Percentiles rank a stretch among this genome's conserved stretches.
These are phyloP conservation scores for Ctena decussata DNA, from an alignment of 2,888 invertebrate species.

Conservation along the genomic window DNA sequence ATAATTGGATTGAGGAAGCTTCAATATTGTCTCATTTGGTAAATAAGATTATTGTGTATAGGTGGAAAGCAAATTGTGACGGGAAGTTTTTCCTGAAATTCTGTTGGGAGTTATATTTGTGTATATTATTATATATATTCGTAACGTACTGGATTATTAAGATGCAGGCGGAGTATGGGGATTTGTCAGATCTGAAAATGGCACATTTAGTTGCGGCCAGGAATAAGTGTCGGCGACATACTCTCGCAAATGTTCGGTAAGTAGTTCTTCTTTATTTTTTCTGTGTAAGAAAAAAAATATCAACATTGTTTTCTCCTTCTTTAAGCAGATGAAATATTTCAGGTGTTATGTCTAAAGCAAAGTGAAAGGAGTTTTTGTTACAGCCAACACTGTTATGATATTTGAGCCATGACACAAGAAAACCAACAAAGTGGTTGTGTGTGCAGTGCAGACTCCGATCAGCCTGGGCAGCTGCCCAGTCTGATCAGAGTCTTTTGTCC, in stretches of 20 bases:
- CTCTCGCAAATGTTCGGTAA: conserved; percentile 61
- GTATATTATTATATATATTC: background rate
- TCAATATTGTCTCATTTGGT: background rate
- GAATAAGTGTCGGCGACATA: conserved; percentile 50
- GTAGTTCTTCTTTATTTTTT: conserved; percentile 14
- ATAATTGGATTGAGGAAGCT: background rate
- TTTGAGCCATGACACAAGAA: no score
- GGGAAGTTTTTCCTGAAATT: background rate
- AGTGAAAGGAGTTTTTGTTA: no score
- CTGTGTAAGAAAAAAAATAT: no score
- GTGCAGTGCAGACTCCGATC: no score
- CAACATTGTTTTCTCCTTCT: no score
- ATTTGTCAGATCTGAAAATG: conserved; percentile 46
- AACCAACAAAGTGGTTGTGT: no score
- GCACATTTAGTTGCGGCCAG: conserved; percentile 32
- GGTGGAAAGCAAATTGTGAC: background rate
- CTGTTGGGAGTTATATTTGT: background rate
- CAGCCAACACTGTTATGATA: no score
- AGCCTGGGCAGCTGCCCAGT: no score
- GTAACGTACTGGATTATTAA: background rate
- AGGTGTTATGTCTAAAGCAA: no score
- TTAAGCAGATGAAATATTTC: no score
- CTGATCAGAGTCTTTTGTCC: no score
- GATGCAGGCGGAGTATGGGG: conserved; percentile 55
- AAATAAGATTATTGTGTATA: background rate